Evolutionary conservation across 2,888 invertebrate genomes (phyloP), one percentile per base, ranked within the genome.

Genomic region (Chrysolina haemoptera): DNA sequence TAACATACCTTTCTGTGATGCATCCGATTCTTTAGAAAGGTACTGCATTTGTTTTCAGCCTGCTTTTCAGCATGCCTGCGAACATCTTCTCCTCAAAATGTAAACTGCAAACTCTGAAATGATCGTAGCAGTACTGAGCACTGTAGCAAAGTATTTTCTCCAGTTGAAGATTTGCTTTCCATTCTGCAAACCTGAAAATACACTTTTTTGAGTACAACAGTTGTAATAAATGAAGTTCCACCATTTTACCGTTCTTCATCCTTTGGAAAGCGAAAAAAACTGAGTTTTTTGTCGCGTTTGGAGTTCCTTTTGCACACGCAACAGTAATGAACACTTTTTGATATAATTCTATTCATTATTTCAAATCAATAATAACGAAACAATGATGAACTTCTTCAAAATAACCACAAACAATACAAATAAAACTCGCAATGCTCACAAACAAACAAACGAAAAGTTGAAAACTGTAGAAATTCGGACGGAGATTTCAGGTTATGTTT

Each of bases 161-260:
- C 22, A 64, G 20, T 46, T 64, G 64, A 12, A 64, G 64, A 64
- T 46, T 64, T 20, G 11, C 46, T 64, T 64, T 64, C 64, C 64
- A 46, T 27, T 63, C 5, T 63, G 41, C 63, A 63, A 63, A 63
- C 63, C 43, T 41, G 35, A 18, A 63, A 63, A 16, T 3, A 41
- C 16, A 20, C 9, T 12, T 41, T 20, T 59, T 22, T 59, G 27
- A 4, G 22, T 59, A 59, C 27, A 20, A 22, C 4, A 18, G 18
- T 35, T 62, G 5, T 27, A 27, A n/a, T n/a, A n/a, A n/a, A n/a
- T n/a, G 1, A 27, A 3, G 1, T 27, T 3, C 62, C 16, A 40
- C 41, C 16, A 16, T 12, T 41, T 35, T 35, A 63, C 63, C 63
- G 43, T 63, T 63, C 11, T n/a, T 10, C 16, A 63, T 63, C 63